Conservation (phyloP, 2,888 invertebrate genomes). For the Troides helena region DNA sequence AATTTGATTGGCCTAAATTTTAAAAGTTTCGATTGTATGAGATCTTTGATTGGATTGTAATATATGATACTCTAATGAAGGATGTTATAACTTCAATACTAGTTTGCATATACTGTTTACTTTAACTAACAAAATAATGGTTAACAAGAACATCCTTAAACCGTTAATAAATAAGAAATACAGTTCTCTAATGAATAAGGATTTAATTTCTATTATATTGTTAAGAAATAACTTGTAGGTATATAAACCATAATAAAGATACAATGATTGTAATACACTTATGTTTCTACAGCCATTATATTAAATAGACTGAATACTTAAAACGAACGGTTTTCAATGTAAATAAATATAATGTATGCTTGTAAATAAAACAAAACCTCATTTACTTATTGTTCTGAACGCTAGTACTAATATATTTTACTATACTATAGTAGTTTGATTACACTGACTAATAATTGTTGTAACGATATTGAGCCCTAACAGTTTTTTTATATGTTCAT, state of each 20-base stretch:
- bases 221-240: slow-evolving; percentile 5
- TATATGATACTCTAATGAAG: no score
- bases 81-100: neutral
- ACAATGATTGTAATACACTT: neutral
- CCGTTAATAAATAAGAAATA: neutral
- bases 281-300: slow-evolving; percentile 15
- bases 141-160: neutral
- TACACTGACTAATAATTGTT: no score
- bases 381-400: neutral
- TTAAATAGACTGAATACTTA: slow-evolving; percentile 28
- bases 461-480: no score
- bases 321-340: slow-evolving; percentile 12
- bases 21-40: neutral
- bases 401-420: no score
- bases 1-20: slow-evolving; percentile 12
- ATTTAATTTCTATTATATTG: neutral
- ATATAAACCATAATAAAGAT: neutral
- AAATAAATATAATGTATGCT: slow-evolving; percentile 7
- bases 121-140: neutral
- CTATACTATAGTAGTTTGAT: no score
- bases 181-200: neutral
- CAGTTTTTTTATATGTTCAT: no score
- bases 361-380: slow-evolving; percentile 16
- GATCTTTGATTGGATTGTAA: no score
- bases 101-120: neutral